Percentiles rank a stretch among this genome's conserved stretches.
These are phyloP conservation scores for Zaprionus ghesquierei DNA, from an alignment of 1,140 invertebrate genomes.

Conservation along the genomic window DNA sequence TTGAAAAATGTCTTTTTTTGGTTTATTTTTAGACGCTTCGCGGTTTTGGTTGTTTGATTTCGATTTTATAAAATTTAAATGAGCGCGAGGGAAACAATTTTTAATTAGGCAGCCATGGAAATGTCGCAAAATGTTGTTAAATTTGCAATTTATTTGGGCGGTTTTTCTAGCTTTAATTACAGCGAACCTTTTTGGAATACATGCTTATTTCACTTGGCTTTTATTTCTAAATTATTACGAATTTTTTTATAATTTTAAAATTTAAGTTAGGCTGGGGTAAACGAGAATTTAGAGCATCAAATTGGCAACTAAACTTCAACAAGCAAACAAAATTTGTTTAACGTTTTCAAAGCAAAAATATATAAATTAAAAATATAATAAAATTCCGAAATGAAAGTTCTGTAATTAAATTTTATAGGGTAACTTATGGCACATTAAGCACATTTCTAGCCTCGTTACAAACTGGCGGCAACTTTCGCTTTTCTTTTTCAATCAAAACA, in stretches of 20 bases:
- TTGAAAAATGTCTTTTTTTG: neutral
- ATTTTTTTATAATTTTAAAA: too few species aligned
- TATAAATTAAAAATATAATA: too few species aligned
- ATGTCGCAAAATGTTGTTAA: neutral
- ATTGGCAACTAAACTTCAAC: too few species aligned
- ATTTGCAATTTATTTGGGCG: neutral
- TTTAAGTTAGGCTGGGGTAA: too few species aligned
- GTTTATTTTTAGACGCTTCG: slow-evolving; percentile 29
- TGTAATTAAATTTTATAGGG: too few species aligned
- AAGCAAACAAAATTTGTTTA: too few species aligned
- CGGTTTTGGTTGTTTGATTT: slow-evolving; percentile 2
- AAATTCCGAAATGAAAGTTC: too few species aligned
- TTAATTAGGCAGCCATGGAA: slow-evolving; percentile 26
- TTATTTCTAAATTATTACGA: too few species aligned
- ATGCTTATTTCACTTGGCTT: too few species aligned
- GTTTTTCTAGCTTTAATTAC: neutral
- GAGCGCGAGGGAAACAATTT: slow-evolving; percentile 4
- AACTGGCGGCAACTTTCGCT: neutral
- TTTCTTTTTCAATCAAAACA: slow-evolving; percentile 27
- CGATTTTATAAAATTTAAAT: slow-evolving; percentile 20
- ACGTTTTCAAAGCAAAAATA: too few species aligned
- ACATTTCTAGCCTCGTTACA: neutral
- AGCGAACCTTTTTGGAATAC: neutral
- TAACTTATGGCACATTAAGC: neutral
- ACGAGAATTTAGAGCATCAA: too few species aligned